phyloP scores from a whole-genome alignment of 2,797 vertebrate genomes.

The Pseudocheirus occidentalis region DNA sequence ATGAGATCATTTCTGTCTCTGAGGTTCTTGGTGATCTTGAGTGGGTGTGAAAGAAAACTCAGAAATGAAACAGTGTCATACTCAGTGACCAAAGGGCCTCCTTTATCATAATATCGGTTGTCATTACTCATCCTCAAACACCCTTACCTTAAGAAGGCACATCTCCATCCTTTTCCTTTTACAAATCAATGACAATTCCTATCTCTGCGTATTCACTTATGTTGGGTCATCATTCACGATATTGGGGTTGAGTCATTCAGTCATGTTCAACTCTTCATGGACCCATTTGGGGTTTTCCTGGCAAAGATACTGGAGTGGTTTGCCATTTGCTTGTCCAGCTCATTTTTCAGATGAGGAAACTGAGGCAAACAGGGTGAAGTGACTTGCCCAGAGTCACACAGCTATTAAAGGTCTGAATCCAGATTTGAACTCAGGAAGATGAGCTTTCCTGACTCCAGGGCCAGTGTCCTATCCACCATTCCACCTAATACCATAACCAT shows the following conservation, averaged over 20 bases:
- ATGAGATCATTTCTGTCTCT: background rate
- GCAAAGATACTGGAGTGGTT: background rate
- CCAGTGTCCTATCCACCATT: background rate
- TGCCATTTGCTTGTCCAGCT: background rate
- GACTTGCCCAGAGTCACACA: background rate
- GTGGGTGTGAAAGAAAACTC: background rate
- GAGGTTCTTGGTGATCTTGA: background rate
- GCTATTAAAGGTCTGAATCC: constrained; percentile 8
- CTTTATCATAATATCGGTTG: background rate
- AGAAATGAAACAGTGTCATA: background rate
- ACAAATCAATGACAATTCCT: background rate
- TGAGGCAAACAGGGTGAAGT: background rate
- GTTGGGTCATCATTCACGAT: background rate
- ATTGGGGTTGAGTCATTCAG: background rate
- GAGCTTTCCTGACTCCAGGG: background rate
- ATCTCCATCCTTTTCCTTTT: background rate
- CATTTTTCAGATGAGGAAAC: constrained; percentile 5
- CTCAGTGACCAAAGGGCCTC: background rate
- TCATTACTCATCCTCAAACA: background rate
- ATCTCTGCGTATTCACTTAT: background rate
- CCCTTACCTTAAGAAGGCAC: no score
- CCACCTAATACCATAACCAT: background rate
- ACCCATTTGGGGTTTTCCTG: background rate
- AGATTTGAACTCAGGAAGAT: background rate
- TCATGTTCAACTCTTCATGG: background rate